These are phyloP conservation scores for Pycnomerus fuliginosus DNA, from an alignment of 2,888 invertebrate species.

Conservation along the genomic window DNA sequence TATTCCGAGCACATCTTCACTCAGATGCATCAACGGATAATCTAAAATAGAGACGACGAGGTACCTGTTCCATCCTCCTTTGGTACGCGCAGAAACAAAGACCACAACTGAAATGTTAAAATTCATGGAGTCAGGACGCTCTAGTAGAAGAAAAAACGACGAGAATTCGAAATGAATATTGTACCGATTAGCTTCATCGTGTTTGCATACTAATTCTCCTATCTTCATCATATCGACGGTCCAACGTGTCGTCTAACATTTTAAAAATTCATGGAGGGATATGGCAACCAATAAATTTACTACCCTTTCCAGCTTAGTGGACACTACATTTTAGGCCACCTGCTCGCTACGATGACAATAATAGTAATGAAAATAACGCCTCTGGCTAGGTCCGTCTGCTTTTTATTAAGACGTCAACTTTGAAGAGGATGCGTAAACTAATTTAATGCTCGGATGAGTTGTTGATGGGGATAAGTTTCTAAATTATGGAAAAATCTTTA, in stretches of 20 bases:
- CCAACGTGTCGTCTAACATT: not conserved
- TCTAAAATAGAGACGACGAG: slow-evolving; percentile 32
- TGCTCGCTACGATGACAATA: too few species aligned
- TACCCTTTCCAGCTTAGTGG: too few species aligned
- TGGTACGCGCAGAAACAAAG: slow-evolving; percentile 9
- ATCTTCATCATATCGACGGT: not conserved
- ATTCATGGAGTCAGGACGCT: slow-evolving; percentile 33
- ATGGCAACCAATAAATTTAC: not conserved
- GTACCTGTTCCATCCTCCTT: slow-evolving; percentile 9
- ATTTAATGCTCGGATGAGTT: too few species aligned
- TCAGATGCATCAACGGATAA: slow-evolving; percentile 32
- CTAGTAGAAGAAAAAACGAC: slow-evolving; percentile 29
- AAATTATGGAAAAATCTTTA: too few species aligned
- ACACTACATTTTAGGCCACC: too few species aligned
- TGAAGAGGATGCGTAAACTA: too few species aligned
- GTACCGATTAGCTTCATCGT: slow-evolving; percentile 34
- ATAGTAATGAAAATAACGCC: too few species aligned
- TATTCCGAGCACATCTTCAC: slow-evolving; percentile 31
- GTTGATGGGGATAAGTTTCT: too few species aligned
- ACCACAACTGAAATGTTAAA: slow-evolving; percentile 25
- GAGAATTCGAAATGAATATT: slow-evolving; percentile 37
- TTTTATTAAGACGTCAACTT: too few species aligned
- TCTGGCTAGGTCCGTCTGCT: too few species aligned
- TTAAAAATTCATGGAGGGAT: not conserved
- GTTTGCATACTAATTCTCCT: slow-evolving; percentile 33